Evolutionary conservation across 2,113 vertebrate genomes (phyloP).

Genomic region (Bucco capensis): DNA sequence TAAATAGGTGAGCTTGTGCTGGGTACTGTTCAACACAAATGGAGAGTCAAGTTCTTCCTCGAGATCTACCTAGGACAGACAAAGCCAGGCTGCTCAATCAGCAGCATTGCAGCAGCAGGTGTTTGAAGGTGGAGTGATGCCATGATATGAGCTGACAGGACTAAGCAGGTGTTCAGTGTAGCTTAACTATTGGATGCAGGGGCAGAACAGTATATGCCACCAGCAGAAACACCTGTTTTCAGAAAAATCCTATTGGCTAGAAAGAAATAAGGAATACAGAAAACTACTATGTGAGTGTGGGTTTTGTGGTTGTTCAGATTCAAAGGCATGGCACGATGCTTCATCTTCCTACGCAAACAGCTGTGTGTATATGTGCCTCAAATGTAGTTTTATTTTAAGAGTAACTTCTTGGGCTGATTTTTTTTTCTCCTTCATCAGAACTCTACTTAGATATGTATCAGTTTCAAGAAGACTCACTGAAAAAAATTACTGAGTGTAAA

Average conservation of each 20-base stretch:
- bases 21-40: neutral
- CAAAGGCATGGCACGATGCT: neutral
- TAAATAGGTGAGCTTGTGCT: neutral
- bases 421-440: neutral
- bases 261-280: neutral
- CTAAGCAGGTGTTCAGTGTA: neutral
- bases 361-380: neutral
- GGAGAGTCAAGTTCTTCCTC: neutral
- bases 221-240: neutral
- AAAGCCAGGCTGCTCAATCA: neutral
- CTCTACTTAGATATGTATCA: neutral
- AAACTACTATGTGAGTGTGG: neutral
- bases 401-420: neutral
- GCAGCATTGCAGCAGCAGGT: neutral
- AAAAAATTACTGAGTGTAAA: neutral
- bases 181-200: neutral
- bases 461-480: neutral
- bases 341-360: neutral
- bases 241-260: neutral
- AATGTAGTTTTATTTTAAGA: neutral
- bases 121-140: neutral
- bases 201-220: neutral
- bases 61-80: neutral
- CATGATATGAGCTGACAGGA: neutral
- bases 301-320: neutral